Conservation (phyloP, 2,797 vertebrate species). For the Eospalax fontanierii region DNA sequence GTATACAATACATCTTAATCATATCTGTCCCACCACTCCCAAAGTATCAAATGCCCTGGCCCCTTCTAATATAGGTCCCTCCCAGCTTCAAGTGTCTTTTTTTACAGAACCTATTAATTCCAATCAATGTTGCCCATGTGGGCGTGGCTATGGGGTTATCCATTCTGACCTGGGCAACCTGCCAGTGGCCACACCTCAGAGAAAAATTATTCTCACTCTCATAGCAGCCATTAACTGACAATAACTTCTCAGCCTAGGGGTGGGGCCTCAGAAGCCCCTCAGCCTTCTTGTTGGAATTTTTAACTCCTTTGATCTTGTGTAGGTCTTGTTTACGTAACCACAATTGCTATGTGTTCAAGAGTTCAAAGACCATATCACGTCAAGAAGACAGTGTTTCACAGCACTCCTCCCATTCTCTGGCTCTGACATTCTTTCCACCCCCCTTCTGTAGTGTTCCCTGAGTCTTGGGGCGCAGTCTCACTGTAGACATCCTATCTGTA, state of each 20-base stretch:
- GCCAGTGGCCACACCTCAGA: neutral
- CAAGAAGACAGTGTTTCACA: no score
- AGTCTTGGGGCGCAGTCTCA: neutral
- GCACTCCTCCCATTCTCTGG: neutral
- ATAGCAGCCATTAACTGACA: neutral
- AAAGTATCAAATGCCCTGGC: no score
- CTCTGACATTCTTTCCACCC: neutral
- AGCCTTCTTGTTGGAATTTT: neutral
- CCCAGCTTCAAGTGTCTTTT: neutral
- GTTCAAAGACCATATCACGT: neutral
- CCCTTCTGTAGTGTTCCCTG: neutral
- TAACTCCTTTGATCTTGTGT: neutral
- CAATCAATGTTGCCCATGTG: neutral
- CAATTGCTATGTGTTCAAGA: neutral
- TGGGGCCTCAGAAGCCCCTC: neutral
- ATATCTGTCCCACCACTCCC: no score
- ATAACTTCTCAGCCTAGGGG: neutral
- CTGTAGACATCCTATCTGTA: neutral
- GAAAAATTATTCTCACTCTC: neutral
- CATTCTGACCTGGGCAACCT: neutral
- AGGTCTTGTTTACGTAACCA: neutral
- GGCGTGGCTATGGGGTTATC: neutral
- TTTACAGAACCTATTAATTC: neutral
- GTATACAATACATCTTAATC: no score
- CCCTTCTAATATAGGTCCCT: neutral